These are phyloP conservation scores for Labia minor DNA, from an alignment of 2,888 invertebrate genomes.

Conservation along the genomic window DNA sequence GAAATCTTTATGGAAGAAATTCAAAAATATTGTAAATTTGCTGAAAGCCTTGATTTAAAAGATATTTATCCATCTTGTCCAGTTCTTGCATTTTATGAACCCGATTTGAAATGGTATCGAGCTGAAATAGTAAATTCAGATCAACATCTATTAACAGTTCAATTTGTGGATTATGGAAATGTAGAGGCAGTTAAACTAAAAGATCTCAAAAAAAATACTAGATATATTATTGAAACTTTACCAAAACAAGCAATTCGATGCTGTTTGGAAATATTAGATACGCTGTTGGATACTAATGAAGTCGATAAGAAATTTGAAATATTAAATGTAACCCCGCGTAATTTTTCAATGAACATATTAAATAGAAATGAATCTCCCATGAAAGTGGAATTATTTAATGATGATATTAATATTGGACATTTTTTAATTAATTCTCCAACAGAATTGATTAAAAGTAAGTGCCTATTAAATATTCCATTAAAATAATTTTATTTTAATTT, in stretches of 20 bases:
- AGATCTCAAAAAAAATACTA: not conserved
- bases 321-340: too few relatives aligned
- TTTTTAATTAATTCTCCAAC: too few relatives aligned
- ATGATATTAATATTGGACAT: too few relatives aligned
- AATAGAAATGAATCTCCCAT: too few relatives aligned
- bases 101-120: not conserved
- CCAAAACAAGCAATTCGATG: not conserved
- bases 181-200: not conserved
- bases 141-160: not conserved
- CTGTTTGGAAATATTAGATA: not conserved
- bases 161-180: not conserved
- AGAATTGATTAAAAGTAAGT: too few relatives aligned
- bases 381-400: too few relatives aligned
- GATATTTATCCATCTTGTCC: not conserved
- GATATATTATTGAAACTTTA: not conserved
- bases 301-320: not conserved
- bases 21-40: not conserved
- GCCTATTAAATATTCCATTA: too few relatives aligned
- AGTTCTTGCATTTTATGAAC: not conserved
- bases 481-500: too few relatives aligned
- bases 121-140: not conserved
- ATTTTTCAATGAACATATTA: too few relatives aligned
- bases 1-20: not conserved
- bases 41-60: not conserved
- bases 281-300: not conserved